Conservation (phyloP, 1,140 invertebrate species). For the Leptinotarsa texana region DNA sequence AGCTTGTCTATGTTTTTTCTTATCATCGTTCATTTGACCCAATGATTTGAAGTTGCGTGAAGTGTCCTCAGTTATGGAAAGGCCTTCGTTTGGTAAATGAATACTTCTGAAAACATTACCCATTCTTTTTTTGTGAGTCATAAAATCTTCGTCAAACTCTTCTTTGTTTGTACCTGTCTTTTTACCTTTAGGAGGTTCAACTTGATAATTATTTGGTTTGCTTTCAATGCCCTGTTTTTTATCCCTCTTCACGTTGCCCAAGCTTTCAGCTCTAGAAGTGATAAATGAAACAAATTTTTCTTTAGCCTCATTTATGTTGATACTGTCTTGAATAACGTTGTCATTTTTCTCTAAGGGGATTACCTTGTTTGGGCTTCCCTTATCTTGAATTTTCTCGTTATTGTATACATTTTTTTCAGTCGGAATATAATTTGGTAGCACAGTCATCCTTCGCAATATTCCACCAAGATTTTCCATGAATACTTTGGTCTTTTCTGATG, state of each 20-base stretch:
- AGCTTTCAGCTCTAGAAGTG: background rate
- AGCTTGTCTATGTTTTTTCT: slow-evolving; percentile 32
- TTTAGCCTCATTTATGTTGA: slow-evolving; percentile 34
- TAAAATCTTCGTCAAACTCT: slow-evolving; percentile 1
- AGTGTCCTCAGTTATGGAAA: background rate
- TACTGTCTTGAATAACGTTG: slow-evolving; percentile 39
- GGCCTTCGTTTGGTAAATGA: slow-evolving; percentile 1
- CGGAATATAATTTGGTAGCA: background rate
- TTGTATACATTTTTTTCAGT: background rate
- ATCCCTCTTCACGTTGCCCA: too few relatives aligned
- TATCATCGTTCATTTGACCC: slow-evolving; percentile 28
- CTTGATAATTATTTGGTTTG: background rate
- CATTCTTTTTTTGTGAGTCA: slow-evolving; percentile 30
- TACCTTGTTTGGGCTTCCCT: too few relatives aligned
- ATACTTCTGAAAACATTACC: slow-evolving; percentile 33
- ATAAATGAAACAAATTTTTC: slow-evolving; percentile 31
- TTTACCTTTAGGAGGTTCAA: background rate
- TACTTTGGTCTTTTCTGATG: slow-evolving; percentile 36
- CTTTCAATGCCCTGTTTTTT: background rate
- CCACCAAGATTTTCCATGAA: slow-evolving; percentile 38
- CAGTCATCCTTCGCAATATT: slow-evolving; percentile 29
- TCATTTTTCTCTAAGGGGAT: slow-evolving; percentile 15
- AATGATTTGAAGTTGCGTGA: slow-evolving; percentile 28
- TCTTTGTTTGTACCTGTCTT: background rate
- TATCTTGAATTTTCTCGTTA: background rate